A percentile compares a stretch with the other conserved stretches of the same genome.
Conservation (phyloP, 1,140 invertebrate genomes). For the Eumeta japonica region DNA sequence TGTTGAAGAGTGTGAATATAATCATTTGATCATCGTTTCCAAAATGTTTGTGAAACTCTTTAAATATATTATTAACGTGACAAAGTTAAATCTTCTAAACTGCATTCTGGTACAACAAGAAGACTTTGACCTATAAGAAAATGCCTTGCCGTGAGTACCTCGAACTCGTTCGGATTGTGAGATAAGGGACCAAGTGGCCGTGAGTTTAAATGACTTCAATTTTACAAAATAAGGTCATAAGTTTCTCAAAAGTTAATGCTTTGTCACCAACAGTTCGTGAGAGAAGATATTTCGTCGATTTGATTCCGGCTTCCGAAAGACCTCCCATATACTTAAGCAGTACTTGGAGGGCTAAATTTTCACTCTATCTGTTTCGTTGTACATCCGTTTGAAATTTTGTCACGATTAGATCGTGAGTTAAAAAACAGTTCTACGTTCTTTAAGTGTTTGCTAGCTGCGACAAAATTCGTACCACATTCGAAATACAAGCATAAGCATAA, state of each 20-base stretch:
- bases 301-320: slow-evolving; percentile 7
- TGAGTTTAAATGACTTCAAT: slow-evolving; percentile 22
- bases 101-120: slow-evolving; percentile 10
- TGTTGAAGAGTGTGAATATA: too few relatives aligned
- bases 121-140: slow-evolving; percentile 33
- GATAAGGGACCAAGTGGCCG: slow-evolving; percentile 6
- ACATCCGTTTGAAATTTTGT: background rate
- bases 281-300: slow-evolving; percentile 24
- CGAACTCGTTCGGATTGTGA: slow-evolving; percentile 17
- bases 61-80: background rate
- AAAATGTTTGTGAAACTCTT: background rate
- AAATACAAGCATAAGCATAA: slow-evolving; percentile 14
- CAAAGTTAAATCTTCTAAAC: too few relatives aligned
- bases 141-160: slow-evolving; percentile 29
- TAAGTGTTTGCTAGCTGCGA: slow-evolving; percentile 8
- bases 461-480: slow-evolving; percentile 26
- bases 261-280: slow-evolving; percentile 8
- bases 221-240: slow-evolving; percentile 16
- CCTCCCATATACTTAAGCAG: slow-evolving; percentile 29
- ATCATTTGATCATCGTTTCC: slow-evolving; percentile 8
- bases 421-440: slow-evolving; percentile 4
- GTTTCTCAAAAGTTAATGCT: slow-evolving; percentile 22
- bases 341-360: slow-evolving; percentile 19
- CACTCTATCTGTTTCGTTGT: slow-evolving; percentile 5
- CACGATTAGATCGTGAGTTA: background rate